Evolutionary conservation across 1,140 invertebrate genomes (phyloP), one percentile per base, ranked within the genome.

Genomic region (Drosophila tropicalis): DNA sequence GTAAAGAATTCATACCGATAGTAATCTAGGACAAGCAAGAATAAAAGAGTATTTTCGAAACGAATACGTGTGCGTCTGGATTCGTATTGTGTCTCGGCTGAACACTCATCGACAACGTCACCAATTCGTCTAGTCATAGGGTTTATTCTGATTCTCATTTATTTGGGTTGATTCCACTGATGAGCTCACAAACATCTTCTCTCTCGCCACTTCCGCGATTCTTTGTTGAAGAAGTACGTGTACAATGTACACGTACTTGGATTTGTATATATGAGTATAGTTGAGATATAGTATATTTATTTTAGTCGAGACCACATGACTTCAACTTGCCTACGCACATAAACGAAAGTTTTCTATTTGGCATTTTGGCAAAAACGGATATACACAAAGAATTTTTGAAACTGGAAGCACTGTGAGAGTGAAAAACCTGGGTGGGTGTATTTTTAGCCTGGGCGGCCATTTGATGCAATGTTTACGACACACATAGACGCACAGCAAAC

Each of bases 401-500:
- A 58, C 32, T 58, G 32, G 56, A 58, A 58, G 22, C 17, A 12
- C 10, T 12, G 17, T 9, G 10, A 22, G 17, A 39, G 56, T n/a
- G 15, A 58, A 58, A 56, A 58, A 58, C 32, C 32, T 39, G 56
- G 15, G 56, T 58, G 55, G 56, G 56, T 58, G 56, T 82, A 83
- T 83, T 83, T 83, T 79, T 83, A 83, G 80, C 67, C 66, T 58
- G 77, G 60, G 70, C 74, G 75, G 69, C 64, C 73, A 69, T 76
- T 81, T 81, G 73, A 81, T 71, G 73, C 69, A 70, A 82, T 79
- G 71, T 83, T 82, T 82, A 81, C 71, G 80, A 81, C 80, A 83
- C 79, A 68, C 79, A 54, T 65, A 58, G 34, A 58, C 36, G 39
- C 64, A n/a, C 60, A 62, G 25, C 60, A 40, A 47, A 44, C 19